phyloP scores from a whole-genome alignment of 1,140 invertebrate genomes.

The Lucilia cuprina region DNA sequence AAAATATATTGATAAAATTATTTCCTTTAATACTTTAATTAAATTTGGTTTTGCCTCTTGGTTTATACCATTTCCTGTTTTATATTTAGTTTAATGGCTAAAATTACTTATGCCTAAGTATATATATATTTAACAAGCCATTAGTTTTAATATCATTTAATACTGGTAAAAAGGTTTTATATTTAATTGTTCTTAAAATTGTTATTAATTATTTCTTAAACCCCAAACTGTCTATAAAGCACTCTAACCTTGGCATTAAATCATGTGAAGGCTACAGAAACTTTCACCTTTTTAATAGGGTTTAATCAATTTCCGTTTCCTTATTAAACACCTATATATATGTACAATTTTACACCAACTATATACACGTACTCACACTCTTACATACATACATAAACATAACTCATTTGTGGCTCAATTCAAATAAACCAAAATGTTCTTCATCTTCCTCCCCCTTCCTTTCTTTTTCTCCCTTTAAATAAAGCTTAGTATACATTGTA shows the following conservation, averaged over 20 bases:
- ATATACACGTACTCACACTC: too few species aligned
- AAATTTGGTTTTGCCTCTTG: too few species aligned
- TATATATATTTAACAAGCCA: not conserved
- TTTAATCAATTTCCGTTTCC: constrained; percentile 34
- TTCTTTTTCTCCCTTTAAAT: not conserved
- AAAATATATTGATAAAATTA: too few species aligned
- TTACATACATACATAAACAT: not conserved
- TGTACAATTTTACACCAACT: not conserved
- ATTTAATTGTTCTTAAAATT: constrained; percentile 16
- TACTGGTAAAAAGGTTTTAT: not conserved
- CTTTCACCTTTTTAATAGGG: constrained; percentile 29
- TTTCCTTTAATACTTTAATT: too few species aligned
- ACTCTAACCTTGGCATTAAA: not conserved
- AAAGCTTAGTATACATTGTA: not conserved
- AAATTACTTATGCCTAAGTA: too few species aligned
- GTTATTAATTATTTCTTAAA: constrained; percentile 18
- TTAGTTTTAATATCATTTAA: not conserved
- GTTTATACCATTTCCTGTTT: too few species aligned
- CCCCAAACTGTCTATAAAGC: not conserved
- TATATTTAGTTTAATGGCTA: too few species aligned
- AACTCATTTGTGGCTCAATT: not conserved
- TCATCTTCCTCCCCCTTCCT: not conserved
- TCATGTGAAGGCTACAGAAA: constrained; percentile 15
- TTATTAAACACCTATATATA: constrained; percentile 19
- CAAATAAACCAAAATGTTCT: not conserved